Conservation (phyloP, 2,888 invertebrate species). For the Linnaemya tessellans region DNA sequence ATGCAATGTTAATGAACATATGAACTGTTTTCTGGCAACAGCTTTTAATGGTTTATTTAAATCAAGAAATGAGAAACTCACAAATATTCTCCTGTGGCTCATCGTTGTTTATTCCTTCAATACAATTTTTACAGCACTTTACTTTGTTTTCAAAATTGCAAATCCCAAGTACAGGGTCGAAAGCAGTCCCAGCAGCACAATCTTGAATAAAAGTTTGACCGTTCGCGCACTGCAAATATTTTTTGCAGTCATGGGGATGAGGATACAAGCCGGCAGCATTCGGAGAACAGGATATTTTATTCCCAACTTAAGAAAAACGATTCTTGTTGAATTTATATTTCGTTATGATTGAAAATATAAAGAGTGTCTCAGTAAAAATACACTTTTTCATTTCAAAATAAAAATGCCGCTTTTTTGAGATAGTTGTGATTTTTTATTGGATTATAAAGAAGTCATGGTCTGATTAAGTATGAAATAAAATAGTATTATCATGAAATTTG, state of each 20-base stretch:
- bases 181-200: conserved; percentile 86
- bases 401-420: too few species aligned
- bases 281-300: conserved; percentile 80
- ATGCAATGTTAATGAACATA: too few species aligned
- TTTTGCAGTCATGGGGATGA: conserved; percentile 85
- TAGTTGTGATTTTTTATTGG: too few species aligned
- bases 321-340: neutral
- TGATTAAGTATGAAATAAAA: too few species aligned
- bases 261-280: conserved; percentile 84
- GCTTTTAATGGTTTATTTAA: too few species aligned
- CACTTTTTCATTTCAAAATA: too few species aligned
- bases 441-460: too few species aligned
- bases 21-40: too few species aligned
- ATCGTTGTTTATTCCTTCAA: neutral
- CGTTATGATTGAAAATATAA: too few species aligned
- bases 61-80: neutral
- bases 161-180: conserved; percentile 84
- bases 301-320: too few species aligned
- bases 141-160: conserved; percentile 84
- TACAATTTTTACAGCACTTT: conserved; percentile 51
- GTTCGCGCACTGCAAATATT: conserved; percentile 85
- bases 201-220: conserved; percentile 84
- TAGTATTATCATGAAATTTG: too few species aligned
- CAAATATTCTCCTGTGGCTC: neutral
- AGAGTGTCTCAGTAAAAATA: too few species aligned